A percentile compares a stretch with the other conserved stretches of the same genome.
phyloP scores from a whole-genome alignment of 2,888 invertebrate genomes.

The Drosophila quinaria region DNA sequence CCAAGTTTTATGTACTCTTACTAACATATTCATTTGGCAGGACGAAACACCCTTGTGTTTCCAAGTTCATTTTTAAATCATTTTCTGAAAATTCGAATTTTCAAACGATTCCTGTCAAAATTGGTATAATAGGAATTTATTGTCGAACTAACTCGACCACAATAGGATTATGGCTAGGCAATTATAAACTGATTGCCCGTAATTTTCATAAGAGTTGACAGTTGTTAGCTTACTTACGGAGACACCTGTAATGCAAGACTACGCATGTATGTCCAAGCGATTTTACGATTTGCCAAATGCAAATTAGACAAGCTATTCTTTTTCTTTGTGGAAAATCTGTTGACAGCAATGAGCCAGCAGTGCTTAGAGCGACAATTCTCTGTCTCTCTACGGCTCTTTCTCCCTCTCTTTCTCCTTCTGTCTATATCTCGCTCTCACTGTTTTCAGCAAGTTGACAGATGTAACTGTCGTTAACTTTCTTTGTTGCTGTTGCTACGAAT shows the following conservation, averaged over 20 bases:
- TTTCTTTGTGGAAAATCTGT: constrained; percentile 5
- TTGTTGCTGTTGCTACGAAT: constrained; percentile 3
- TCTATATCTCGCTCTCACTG: neutral
- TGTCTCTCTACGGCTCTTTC: neutral
- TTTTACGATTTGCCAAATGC: constrained; percentile 17
- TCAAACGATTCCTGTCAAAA: neutral
- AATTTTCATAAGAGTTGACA: constrained; percentile 22
- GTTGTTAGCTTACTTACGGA: constrained; percentile 16
- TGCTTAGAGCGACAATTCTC: neutral
- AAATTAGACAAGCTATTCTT: constrained; percentile 22
- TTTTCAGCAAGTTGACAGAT: neutral
- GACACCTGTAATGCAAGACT: constrained; percentile 3
- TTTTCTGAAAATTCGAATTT: neutral
- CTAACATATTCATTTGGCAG: neutral
- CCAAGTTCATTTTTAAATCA: neutral
- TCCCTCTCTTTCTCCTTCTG: neutral
- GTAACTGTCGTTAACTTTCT: constrained; percentile 5
- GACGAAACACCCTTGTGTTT: too few relatives aligned
- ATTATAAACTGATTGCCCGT: constrained; percentile 5
- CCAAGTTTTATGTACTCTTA: neutral
- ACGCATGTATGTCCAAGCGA: constrained; percentile 16
- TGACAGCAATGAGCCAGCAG: constrained; percentile 4
- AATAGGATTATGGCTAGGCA: constrained; percentile 1
- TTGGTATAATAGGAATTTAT: neutral
- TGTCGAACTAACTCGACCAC: constrained; percentile 1